Conservation (phyloP, 2,113 vertebrate species). For the Siphamia tubifer region DNA sequence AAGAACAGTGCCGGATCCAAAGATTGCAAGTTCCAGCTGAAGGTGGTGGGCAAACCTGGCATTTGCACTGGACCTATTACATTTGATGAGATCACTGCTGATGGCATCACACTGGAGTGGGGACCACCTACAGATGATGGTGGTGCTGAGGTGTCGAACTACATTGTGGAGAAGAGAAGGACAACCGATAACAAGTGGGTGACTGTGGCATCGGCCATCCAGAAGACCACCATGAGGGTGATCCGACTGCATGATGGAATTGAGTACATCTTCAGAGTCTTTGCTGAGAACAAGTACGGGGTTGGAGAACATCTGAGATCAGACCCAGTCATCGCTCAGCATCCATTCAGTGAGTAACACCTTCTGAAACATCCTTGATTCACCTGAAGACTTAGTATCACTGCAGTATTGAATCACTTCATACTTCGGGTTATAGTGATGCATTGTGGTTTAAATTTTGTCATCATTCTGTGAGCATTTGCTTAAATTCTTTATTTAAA, state of each 20-base stretch:
- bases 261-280: conserved; percentile 96
- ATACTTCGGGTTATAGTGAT: no score
- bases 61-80: conserved; percentile 93
- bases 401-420: no score
- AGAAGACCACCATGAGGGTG: conserved; percentile 94
- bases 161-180: conserved; percentile 95
- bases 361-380: no score
- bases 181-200: conserved; percentile 94
- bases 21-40: conserved; percentile 87
- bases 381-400: no score
- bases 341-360: conserved; percentile 92
- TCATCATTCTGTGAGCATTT: no score
- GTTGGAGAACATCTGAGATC: conserved; percentile 94
- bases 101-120: conserved; percentile 95
- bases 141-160: conserved; percentile 96
- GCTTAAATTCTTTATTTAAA: no score
- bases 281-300: conserved; percentile 97
- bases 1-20: conserved; percentile 90
- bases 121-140: conserved; percentile 92
- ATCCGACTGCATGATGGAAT: conserved; percentile 93
- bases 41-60: conserved; percentile 96
- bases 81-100: conserved; percentile 96
- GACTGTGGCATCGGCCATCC: conserved; percentile 94
- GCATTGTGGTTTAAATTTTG: no score
- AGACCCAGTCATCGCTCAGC: conserved; percentile 89